Evolutionary conservation across 2,888 invertebrate genomes (phyloP), one percentile per base, ranked within the genome.

Genomic region (Dichetophora obliterata): DNA sequence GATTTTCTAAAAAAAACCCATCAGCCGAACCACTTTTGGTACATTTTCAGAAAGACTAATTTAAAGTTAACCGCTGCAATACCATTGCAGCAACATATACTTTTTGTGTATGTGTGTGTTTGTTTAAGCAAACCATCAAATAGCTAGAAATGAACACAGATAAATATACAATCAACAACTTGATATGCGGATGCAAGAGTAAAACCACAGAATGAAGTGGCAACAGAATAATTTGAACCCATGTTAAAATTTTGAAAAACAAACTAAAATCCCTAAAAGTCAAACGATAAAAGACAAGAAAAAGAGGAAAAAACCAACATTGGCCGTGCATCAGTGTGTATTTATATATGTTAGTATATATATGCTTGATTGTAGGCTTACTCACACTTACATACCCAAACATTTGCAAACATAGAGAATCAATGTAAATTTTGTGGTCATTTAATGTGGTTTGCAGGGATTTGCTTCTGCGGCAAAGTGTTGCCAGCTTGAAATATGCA

Each of bases 181-280:
- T 50, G 34, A 54, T 50, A 14, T 43, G 48, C 24, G n/a, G 50
- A 48, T 22, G 34, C 34, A 70, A 70, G 54, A 16, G 70, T 16
- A 61, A 75, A 78, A 83, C 87, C 87, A 84, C 86, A 85, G 85
- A 86, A 86, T 86, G 84, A 87, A 87, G 86, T 87, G 87, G 86
- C 84, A 84, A 85, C 86, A 81, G 80, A 81, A 82, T 78, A 81
- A 80, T 82, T 81, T 80, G 76, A 81, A 80, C 79, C 78, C 80
- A 78, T 80, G 79, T 81, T 78, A 52, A 68, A 69, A 75, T 54
- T 69, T 70, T n/a, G 54, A 78, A 74, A 76, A 63, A 72, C 70
- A 77, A 37, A 34, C 57, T n/a, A 66, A 66, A 34, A 16, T 74
- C 24, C 68, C 11, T 11, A 50, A 52, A 31, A 71, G 61, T 54